Evolutionary conservation across 2,797 vertebrate genomes (phyloP).

Genomic region (Trematomus bernacchii): DNA sequence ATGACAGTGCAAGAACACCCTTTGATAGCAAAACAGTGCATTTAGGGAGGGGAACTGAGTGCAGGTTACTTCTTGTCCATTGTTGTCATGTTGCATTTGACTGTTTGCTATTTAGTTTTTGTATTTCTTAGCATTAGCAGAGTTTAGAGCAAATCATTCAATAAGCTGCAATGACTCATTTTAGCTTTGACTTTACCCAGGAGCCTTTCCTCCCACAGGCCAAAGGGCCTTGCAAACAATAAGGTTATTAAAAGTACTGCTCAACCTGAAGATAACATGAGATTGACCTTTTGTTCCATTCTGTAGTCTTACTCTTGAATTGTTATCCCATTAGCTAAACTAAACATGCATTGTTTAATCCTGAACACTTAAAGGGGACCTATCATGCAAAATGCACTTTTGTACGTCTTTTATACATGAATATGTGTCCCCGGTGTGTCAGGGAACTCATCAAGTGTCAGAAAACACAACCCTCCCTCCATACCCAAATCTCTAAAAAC

Average conservation of each 20-base stretch:
- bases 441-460: too few species aligned
- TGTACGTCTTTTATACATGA: too few species aligned
- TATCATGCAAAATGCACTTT: too few species aligned
- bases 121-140: neutral
- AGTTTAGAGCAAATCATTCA: neutral
- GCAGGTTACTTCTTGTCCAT: neutral
- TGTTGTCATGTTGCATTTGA: neutral
- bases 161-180: neutral
- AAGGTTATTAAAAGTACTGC: conserved; percentile 2
- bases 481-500: too few species aligned
- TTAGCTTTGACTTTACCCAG: conserved; percentile 7
- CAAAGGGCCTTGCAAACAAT: neutral
- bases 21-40: neutral
- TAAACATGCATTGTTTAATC: conserved; percentile 7
- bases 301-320: conserved; percentile 5
- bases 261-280: conserved; percentile 19
- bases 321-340: conserved; percentile 1
- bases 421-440: too few species aligned
- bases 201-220: conserved; percentile 5
- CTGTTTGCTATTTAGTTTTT: conserved; percentile 8
- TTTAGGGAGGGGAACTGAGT: neutral
- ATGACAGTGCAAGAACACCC: conserved; percentile 15
- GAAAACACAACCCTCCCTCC: too few species aligned
- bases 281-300: conserved; percentile 3
- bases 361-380: neutral